phyloP scores from a whole-genome alignment of 2,113 vertebrate genomes.

The Eleginops maclovinus region DNA sequence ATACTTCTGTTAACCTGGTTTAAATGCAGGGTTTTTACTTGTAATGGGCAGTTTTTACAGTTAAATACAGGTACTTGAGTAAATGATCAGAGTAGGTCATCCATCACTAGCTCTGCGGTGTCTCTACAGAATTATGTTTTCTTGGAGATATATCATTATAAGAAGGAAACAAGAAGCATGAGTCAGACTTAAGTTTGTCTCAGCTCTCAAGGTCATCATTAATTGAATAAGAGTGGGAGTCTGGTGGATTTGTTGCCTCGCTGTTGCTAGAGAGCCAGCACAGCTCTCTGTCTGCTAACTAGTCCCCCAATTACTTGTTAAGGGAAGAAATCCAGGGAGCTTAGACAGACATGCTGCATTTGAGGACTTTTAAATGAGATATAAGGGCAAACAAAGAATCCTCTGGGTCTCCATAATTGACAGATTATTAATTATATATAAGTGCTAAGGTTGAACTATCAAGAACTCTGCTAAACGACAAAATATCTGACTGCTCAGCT shows the following conservation, averaged over 20 bases:
- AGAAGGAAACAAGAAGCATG: constrained; percentile 38
- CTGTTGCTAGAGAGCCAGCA: constrained; percentile 18
- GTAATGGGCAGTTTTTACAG: neutral
- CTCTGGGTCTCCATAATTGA: constrained; percentile 58
- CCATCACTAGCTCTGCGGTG: neutral
- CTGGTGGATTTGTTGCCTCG: constrained; percentile 42
- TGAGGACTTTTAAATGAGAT: constrained; percentile 65
- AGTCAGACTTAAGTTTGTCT: constrained; percentile 50
- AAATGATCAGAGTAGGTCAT: neutral
- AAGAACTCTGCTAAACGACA: constrained; percentile 40
- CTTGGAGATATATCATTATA: constrained; percentile 27
- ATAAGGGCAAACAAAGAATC: constrained; percentile 58
- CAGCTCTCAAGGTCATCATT: constrained; percentile 64
- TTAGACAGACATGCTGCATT: constrained; percentile 24
- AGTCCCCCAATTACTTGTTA: constrained; percentile 71
- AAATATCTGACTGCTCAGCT: constrained; percentile 49
- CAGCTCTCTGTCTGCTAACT: constrained; percentile 45
- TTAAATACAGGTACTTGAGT: neutral
- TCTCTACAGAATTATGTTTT: constrained; percentile 8
- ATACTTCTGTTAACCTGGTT: too few relatives aligned
- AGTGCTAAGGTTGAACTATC: constrained; percentile 51
- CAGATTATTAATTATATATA: constrained; percentile 71
- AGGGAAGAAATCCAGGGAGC: constrained; percentile 33
- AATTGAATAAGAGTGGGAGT: constrained; percentile 66
- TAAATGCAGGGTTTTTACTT: too few relatives aligned